These are phyloP conservation scores for Mastomys natalensis DNA, from an alignment of 2,113 vertebrate species.

Conservation along the genomic window DNA sequence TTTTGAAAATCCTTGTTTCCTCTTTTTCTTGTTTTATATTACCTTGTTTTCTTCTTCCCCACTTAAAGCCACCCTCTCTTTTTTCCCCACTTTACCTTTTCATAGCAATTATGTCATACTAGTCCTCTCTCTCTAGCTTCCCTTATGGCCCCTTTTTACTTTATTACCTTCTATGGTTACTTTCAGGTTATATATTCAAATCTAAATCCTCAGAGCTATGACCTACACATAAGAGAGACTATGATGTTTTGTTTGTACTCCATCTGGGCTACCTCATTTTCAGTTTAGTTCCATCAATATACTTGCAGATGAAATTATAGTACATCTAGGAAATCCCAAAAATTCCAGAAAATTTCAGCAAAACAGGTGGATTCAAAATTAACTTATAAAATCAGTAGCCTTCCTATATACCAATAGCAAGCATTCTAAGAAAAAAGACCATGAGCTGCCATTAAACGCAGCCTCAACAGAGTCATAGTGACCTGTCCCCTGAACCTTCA, in stretches of 20 bases:
- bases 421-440: not conserved
- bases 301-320: not conserved
- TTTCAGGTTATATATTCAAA: not conserved
- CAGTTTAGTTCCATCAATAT: not conserved
- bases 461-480: too few species aligned
- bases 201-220: not conserved
- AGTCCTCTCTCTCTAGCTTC: not conserved
- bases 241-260: not conserved
- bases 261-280: not conserved
- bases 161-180: not conserved
- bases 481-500: too few species aligned
- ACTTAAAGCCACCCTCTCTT: not conserved
- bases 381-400: not conserved
- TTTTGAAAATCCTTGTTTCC: not conserved
- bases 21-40: not conserved
- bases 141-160: not conserved
- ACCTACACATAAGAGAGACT: not conserved
- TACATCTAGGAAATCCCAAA: not conserved
- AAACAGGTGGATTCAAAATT: not conserved
- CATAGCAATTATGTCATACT: not conserved
- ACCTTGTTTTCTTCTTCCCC: not conserved
- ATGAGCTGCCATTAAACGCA: not conserved
- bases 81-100: not conserved
- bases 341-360: not conserved
- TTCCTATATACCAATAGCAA: not conserved